Evolutionary conservation across 1,140 invertebrate genomes (phyloP).

Genomic region (Drosophila littoralis): DNA sequence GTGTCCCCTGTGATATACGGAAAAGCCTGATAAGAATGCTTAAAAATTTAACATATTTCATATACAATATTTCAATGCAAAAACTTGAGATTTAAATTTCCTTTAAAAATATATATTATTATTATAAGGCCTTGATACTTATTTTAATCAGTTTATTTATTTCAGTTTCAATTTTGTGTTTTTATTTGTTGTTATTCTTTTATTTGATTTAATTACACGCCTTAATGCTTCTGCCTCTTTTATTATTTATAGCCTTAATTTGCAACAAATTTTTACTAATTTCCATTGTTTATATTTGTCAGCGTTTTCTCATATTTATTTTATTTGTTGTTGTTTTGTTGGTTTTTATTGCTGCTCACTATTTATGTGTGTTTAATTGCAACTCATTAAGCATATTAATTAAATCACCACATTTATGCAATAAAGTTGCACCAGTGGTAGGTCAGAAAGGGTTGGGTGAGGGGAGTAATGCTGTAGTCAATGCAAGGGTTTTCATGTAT

Average conservation of each 20-base stretch:
- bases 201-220: conserved; percentile 44
- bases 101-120: too few species aligned
- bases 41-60: background rate
- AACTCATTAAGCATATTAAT: conserved; percentile 79
- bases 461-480: background rate
- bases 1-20: background rate
- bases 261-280: conserved; percentile 62
- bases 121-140: too few species aligned
- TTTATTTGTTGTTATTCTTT: conserved; percentile 10
- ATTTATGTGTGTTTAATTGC: conserved; percentile 71
- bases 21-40: background rate
- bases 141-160: background rate
- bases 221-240: conserved; percentile 17
- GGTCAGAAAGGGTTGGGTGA: too few species aligned
- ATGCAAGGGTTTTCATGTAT: conserved; percentile 20
- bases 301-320: conserved; percentile 23
- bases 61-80: background rate
- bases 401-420: conserved; percentile 77
- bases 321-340: conserved; percentile 27
- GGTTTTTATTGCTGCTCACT: conserved; percentile 20
- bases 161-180: conserved; percentile 6
- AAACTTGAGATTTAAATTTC: too few species aligned
- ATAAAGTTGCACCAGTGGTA: conserved; percentile 47
- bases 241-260: conserved; percentile 58
- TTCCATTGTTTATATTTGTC: conserved; percentile 63